Percentiles rank a stretch among this genome's conserved stretches.
These are phyloP conservation scores for Pomacea canaliculata DNA, from an alignment of 2,888 invertebrate species.

Conservation along the genomic window DNA sequence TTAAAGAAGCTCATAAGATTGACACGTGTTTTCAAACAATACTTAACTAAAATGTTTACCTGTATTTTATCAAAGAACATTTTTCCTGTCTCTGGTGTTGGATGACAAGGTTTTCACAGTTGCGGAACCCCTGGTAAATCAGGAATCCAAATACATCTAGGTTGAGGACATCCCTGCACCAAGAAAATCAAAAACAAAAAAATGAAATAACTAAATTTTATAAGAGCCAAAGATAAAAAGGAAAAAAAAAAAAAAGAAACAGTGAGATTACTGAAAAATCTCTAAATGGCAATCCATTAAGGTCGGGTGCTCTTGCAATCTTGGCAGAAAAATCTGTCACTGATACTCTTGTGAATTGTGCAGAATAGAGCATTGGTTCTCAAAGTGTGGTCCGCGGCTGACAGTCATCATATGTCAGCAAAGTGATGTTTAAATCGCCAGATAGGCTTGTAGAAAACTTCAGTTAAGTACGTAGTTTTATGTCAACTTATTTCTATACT, in stretches of 20 bases:
- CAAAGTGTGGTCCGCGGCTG: no score
- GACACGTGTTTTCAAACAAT: no score
- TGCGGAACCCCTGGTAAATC: constrained; percentile 48
- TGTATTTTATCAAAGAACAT: constrained; percentile 42
- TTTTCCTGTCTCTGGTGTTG: constrained; percentile 40
- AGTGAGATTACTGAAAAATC: background rate
- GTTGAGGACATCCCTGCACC: constrained; percentile 46
- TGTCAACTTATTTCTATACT: no score
- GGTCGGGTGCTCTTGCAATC: no score
- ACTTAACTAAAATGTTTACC: constrained; percentile 31
- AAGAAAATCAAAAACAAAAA: background rate
- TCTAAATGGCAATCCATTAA: background rate
- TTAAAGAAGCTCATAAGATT: no score
- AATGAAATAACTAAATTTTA: background rate
- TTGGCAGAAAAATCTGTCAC: no score
- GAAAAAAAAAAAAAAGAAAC: background rate
- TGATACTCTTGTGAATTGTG: no score
- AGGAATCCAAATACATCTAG: constrained; percentile 53
- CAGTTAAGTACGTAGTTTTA: no score
- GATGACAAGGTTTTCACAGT: constrained; percentile 44
- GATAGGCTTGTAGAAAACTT: no score
- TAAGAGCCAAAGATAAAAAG: background rate
- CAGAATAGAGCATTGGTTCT: no score
- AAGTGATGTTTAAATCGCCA: no score
- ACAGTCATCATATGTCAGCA: no score